phyloP scores from a whole-genome alignment of 35 echinoderm and acorn worm genomes.

The Acanthaster planci region DNA sequence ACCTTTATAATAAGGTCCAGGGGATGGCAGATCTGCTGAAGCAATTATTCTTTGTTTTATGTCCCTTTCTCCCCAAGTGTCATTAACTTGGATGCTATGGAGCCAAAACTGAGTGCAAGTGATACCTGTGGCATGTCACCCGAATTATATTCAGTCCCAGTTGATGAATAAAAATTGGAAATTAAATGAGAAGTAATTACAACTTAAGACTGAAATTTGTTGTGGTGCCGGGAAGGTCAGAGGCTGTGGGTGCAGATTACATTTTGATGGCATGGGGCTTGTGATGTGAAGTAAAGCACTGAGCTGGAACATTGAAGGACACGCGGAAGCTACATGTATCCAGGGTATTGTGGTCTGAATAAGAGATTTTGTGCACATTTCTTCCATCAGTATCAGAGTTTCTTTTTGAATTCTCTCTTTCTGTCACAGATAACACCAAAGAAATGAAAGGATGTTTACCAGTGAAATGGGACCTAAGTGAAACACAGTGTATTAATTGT shows the following conservation, averaged over 20 bases:
- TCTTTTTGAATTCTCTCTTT: neutral
- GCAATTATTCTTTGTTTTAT: too few relatives aligned
- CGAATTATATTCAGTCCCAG: too few relatives aligned
- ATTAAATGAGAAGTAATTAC: neutral
- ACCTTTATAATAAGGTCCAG: too few relatives aligned
- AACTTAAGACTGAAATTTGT: neutral
- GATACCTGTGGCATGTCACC: too few relatives aligned
- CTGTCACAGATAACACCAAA: too few relatives aligned
- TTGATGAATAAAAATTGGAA: neutral
- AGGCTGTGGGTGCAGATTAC: neutral
- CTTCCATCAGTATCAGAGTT: neutral
- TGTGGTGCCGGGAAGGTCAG: neutral
- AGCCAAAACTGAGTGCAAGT: too few relatives aligned
- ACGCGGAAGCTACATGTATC: neutral
- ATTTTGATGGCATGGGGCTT: neutral
- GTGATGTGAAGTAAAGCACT: neutral
- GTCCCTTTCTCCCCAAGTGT: too few relatives aligned
- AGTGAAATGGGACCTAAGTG: too few relatives aligned
- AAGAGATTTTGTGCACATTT: neutral
- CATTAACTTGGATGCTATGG: too few relatives aligned
- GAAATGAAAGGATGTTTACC: too few relatives aligned
- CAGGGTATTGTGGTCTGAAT: neutral
- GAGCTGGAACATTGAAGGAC: slow-evolving; percentile 7
- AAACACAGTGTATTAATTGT: too few relatives aligned
- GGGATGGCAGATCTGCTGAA: too few relatives aligned